Percentiles rank a stretch among this genome's conserved stretches.
Evolutionary conservation across 2,797 vertebrate species (phyloP).

Genomic region (Poecilia velifera): DNA sequence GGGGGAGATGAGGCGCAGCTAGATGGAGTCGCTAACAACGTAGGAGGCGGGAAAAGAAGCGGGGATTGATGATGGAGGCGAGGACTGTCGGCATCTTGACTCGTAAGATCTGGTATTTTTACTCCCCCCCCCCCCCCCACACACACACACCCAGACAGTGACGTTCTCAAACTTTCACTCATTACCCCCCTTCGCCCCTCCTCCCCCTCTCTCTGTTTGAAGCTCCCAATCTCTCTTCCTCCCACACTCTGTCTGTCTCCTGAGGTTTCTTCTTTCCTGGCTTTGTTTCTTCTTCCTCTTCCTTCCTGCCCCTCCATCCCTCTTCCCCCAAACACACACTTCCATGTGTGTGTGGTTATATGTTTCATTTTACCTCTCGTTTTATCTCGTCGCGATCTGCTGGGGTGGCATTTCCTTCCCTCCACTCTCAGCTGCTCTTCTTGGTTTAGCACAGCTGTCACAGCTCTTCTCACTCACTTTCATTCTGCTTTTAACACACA

Average conservation of each 20-base stretch:
- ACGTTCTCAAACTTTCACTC: conserved; percentile 59
- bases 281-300: conserved; percentile 67
- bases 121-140: background rate
- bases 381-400: conserved; percentile 55
- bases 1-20: conserved; percentile 25
- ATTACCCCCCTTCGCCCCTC: conserved; percentile 29
- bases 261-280: conserved; percentile 64
- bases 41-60: background rate
- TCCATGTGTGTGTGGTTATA: background rate
- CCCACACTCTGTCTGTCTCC: conserved; percentile 69
- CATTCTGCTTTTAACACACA: conserved; percentile 14
- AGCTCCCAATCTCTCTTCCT: conserved; percentile 55
- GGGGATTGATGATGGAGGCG: conserved; percentile 7
- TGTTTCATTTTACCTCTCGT: conserved; percentile 31
- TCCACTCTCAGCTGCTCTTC: conserved; percentile 38
- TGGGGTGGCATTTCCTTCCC: conserved; percentile 48
- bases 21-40: conserved; percentile 43
- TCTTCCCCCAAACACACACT: conserved; percentile 9
- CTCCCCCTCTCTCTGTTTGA: conserved; percentile 28
- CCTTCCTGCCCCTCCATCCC: conserved; percentile 45
- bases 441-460: conserved; percentile 53
- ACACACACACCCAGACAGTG: conserved; percentile 6
- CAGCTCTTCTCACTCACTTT: conserved; percentile 44
- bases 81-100: conserved; percentile 34
- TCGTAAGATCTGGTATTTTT: conserved; percentile 48